Conservation (phyloP, 2,797 vertebrate genomes). For the Emydoidea blandingii region DNA sequence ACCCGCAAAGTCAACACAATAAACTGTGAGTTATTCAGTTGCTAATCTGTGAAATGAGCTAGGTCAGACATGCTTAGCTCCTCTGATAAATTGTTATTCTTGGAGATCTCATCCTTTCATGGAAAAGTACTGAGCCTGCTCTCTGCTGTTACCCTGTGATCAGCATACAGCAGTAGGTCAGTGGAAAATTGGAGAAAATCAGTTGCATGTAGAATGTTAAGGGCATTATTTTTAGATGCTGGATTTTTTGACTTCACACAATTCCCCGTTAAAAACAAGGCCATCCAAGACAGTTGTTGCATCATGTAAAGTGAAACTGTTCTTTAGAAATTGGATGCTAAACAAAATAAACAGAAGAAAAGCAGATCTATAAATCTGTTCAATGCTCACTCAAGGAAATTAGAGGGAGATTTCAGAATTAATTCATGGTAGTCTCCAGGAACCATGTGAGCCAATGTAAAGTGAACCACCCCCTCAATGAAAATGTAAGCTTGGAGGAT, state of each 20-base stretch:
- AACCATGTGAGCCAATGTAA: not conserved
- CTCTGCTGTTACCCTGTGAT: constrained; percentile 64
- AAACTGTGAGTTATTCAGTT: constrained; percentile 55
- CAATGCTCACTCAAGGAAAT: not conserved
- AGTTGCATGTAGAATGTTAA: constrained; percentile 62
- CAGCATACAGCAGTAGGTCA: constrained; percentile 61
- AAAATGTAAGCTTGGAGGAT: not conserved
- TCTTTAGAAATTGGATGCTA: not conserved
- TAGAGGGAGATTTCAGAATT: not conserved
- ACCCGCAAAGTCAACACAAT: constrained; percentile 63
- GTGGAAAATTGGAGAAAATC: constrained; percentile 71
- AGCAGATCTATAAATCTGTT: not conserved
- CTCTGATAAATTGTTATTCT: constrained; percentile 71
- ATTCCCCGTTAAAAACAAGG: constrained; percentile 55
- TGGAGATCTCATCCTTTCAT: constrained; percentile 69
- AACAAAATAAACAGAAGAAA: not conserved
- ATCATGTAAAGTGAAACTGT: not conserved
- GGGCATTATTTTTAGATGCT: constrained; percentile 64
- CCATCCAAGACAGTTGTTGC: constrained; percentile 14
- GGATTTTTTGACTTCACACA: constrained; percentile 3
- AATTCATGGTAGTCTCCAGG: not conserved
- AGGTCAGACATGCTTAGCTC: constrained; percentile 67
- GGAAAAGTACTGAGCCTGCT: constrained; percentile 78
- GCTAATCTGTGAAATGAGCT: constrained; percentile 74
- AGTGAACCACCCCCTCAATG: not conserved